A percentile compares a stretch with the other conserved stretches of the same genome.
Conservation (phyloP, 2,797 vertebrate species). For the Onychomys torridus region DNA sequence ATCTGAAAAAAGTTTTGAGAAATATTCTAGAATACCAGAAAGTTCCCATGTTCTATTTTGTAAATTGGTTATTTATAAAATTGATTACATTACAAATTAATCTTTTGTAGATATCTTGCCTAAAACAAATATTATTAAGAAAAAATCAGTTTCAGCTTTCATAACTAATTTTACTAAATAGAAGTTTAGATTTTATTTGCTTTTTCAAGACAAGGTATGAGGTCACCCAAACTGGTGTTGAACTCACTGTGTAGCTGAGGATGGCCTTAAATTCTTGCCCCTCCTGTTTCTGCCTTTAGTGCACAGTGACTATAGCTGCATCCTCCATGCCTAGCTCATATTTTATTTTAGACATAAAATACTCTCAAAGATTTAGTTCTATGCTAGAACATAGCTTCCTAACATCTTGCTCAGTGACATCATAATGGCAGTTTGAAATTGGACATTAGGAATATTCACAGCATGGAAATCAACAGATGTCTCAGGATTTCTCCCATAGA, state of each 20-base stretch:
- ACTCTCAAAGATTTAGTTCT: slow-evolving; percentile 47
- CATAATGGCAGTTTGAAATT: slow-evolving; percentile 42
- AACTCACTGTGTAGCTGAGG: background rate
- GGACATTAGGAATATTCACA: slow-evolving; percentile 24
- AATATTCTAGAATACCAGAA: slow-evolving; percentile 29
- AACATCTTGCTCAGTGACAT: slow-evolving; percentile 12
- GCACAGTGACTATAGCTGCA: background rate
- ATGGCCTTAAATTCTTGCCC: background rate
- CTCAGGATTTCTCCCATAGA: background rate
- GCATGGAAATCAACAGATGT: slow-evolving; percentile 42
- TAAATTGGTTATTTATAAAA: slow-evolving; percentile 40
- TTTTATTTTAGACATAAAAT: slow-evolving; percentile 56
- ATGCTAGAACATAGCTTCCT: slow-evolving; percentile 29
- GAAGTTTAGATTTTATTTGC: slow-evolving; percentile 40
- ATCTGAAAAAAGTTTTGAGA: slow-evolving; percentile 53
- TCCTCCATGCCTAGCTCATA: background rate
- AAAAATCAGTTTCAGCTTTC: slow-evolving; percentile 15
- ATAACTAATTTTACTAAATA: slow-evolving; percentile 46
- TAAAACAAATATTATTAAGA: slow-evolving; percentile 50
- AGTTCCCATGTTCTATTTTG: slow-evolving; percentile 33
- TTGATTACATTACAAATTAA: slow-evolving; percentile 37
- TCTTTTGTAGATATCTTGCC: slow-evolving; percentile 29
- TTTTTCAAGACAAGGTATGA: slow-evolving; percentile 1
- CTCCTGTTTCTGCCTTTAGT: background rate
- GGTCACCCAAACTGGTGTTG: background rate